Evolutionary conservation across 2,113 vertebrate genomes (phyloP), one percentile per base, ranked within the genome.

Genomic region (Cyanistes caeruleus): DNA sequence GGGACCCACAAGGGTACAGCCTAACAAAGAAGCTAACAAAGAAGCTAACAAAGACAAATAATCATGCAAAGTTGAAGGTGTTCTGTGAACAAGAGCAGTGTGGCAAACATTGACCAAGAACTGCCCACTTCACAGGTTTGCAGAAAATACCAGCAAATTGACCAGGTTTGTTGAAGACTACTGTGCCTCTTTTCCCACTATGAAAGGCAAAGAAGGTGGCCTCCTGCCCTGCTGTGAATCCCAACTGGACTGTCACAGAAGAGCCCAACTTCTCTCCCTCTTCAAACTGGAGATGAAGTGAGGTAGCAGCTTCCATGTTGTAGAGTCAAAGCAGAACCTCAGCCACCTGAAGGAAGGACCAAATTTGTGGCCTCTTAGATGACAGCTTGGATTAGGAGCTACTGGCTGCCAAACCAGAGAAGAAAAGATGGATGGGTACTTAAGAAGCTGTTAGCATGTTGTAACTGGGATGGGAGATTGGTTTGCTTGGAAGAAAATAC

Each of bases 221-320:
- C 8, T 69, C n/a, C 77, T 84, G 27, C 25, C 11, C 11, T 1
- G 1, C 30, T 52, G 1, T 35, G 56, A 11, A 65, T 33, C 30
- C 30, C 37, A 62, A 5, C 17, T 1, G 0, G 62, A 44, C 21
- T 5, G 1, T 41, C 3, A 4, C 17, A 60, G 28, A 76, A 59
- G 14, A 7, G 7, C 33, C 27, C 25, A 24, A 13, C 25, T 73
- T 85, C 33, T 81, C 11, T 24, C 10, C 49, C 28, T 33, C 20
- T 63, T 33, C n/a, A 56, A 35, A 30, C 1, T 12, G 21, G 33
- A 80, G 44, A 53, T 41, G 28, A 43, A 49, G 6, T 13, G 14
- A 28, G 4, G 13, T 30, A 76, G 31, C 39, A 79, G 15, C 14
- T 90, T 28, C 27, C 12, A 5, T 3, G 7, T 30, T 16, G n/a